These are phyloP conservation scores for Palaemon carinicauda DNA, from an alignment of 1,140 invertebrate genomes.

Conservation along the genomic window DNA sequence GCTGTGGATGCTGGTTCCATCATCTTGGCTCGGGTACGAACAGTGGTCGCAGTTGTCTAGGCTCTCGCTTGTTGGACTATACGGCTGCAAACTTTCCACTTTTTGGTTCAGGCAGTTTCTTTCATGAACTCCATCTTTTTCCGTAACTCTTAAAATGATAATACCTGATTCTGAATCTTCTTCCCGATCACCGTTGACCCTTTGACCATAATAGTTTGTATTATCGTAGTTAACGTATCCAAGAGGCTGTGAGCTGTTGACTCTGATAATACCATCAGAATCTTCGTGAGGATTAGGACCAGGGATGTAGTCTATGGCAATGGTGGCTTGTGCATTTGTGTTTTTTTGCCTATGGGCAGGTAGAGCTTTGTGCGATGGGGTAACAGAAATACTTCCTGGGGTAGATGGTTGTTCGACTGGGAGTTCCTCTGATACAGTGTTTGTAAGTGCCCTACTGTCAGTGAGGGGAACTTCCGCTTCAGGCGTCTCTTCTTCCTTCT, in stretches of 20 bases:
- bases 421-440: not conserved
- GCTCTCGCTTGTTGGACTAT: not conserved
- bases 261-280: conserved; percentile 35
- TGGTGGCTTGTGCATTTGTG: conserved; percentile 47
- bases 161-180: conserved; percentile 40
- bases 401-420: not conserved
- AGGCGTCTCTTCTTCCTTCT: conserved; percentile 12
- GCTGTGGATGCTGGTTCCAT: not conserved
- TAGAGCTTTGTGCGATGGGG: not conserved
- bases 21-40: conserved; percentile 6
- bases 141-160: conserved; percentile 35
- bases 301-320: conserved; percentile 45
- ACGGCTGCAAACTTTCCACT: conserved; percentile 20
- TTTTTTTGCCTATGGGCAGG: not conserved
- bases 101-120: conserved; percentile 23
- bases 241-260: conserved; percentile 27
- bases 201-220: not conserved
- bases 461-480: not conserved
- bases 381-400: conserved; percentile 4
- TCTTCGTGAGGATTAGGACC: conserved; percentile 36
- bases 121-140: conserved; percentile 22
- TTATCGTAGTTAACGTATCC: not conserved
- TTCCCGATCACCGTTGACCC: not conserved
- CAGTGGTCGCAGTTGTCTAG: conserved; percentile 7
- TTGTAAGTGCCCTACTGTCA: not conserved